A percentile compares a stretch with the other conserved stretches of the same genome.
Evolutionary conservation across 1,140 invertebrate genomes (phyloP).

Genomic region (Drosophila sturtevanti): DNA sequence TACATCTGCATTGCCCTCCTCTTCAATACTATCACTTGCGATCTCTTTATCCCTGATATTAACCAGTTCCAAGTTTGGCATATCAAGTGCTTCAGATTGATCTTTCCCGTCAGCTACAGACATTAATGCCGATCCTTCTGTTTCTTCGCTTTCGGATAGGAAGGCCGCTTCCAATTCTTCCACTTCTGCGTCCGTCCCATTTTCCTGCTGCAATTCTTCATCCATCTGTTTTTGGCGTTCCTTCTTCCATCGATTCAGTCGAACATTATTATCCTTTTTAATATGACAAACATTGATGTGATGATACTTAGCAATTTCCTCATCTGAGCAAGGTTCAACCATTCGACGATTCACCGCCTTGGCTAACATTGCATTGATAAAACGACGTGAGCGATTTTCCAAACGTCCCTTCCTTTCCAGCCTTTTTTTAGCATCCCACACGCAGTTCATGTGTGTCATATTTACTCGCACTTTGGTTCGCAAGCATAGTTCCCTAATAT

Average conservation of each 20-base stretch:
- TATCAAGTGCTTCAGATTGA: too few relatives aligned
- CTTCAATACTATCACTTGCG: too few relatives aligned
- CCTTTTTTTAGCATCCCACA: slow-evolving; percentile 47
- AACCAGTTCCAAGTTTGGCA: too few relatives aligned
- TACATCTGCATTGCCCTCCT: neutral
- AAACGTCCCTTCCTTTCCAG: slow-evolving; percentile 32
- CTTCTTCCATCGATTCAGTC: slow-evolving; percentile 41
- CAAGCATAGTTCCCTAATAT: slow-evolving; percentile 35
- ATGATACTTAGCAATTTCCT: neutral
- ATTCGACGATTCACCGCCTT: slow-evolving; percentile 42
- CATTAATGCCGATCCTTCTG: too few relatives aligned
- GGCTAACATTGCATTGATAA: slow-evolving; percentile 39
- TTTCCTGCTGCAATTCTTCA: too few relatives aligned
- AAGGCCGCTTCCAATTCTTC: too few relatives aligned
- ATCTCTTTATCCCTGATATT: too few relatives aligned
- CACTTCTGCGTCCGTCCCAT: too few relatives aligned
- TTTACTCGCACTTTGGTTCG: slow-evolving; percentile 45
- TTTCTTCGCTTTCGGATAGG: too few relatives aligned
- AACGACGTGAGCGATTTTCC: slow-evolving; percentile 26
- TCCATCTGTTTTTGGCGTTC: neutral
- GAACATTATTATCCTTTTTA: slow-evolving; percentile 40
- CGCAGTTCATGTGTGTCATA: slow-evolving; percentile 40
- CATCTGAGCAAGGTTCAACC: slow-evolving; percentile 34
- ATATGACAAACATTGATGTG: slow-evolving; percentile 13
- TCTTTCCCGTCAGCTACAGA: too few relatives aligned